A percentile compares a stretch with the other conserved stretches of the same genome.
These are phyloP conservation scores for Drosophila lacicola DNA, from an alignment of 2,888 invertebrate genomes.

Conservation along the genomic window DNA sequence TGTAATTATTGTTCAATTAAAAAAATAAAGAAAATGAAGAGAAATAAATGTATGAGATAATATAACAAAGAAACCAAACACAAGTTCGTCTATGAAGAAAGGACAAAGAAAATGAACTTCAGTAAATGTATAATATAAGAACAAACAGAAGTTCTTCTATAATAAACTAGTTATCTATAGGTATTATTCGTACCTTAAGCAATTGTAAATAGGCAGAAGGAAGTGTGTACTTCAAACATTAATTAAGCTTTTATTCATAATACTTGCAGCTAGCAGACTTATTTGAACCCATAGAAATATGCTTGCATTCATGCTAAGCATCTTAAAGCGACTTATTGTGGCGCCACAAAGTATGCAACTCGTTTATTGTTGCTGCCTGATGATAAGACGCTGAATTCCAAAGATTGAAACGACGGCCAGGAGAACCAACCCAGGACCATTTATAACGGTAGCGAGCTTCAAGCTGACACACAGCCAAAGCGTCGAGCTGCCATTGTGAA, in stretches of 20 bases:
- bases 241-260: not conserved
- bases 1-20: too few relatives aligned
- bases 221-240: too few relatives aligned
- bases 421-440: conserved; percentile 48
- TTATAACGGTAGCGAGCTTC: conserved; percentile 58
- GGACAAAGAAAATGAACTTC: too few relatives aligned
- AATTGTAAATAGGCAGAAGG: too few relatives aligned
- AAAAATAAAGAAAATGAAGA: too few relatives aligned
- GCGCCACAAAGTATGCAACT: conserved; percentile 50
- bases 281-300: not conserved
- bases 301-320: conserved; percentile 1
- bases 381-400: conserved; percentile 63
- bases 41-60: too few relatives aligned
- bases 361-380: conserved; percentile 53
- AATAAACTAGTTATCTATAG: too few relatives aligned
- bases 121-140: too few relatives aligned
- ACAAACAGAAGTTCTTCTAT: too few relatives aligned
- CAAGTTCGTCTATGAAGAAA: too few relatives aligned
- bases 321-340: conserved; percentile 10
- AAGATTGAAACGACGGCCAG: conserved; percentile 48
- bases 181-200: too few relatives aligned
- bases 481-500: conserved; percentile 42
- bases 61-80: too few relatives aligned
- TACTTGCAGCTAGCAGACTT: not conserved
- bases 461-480: conserved; percentile 59